Percentiles rank a stretch among this genome's conserved stretches.
Evolutionary conservation across 2,113 vertebrate species (phyloP).

Genomic region (Albula goreensis): DNA sequence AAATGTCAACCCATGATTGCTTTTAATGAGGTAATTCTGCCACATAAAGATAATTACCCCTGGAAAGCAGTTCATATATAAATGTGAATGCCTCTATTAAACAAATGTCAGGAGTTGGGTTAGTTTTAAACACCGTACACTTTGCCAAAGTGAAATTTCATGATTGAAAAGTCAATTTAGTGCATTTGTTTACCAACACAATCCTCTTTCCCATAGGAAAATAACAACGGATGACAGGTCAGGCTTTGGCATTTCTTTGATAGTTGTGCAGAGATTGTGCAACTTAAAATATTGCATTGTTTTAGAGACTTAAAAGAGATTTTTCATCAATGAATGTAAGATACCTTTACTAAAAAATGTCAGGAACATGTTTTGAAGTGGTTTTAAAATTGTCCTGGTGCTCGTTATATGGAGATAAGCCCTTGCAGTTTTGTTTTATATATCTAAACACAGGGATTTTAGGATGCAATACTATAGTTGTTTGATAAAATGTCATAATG

Average conservation of each 20-base stretch:
- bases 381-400: too few relatives aligned
- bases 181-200: background rate
- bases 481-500: too few relatives aligned
- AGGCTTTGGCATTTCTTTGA: background rate
- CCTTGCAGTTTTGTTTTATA: too few relatives aligned
- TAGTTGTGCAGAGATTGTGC: background rate
- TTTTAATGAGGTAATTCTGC: slow-evolving; percentile 36
- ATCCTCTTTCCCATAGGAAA: background rate
- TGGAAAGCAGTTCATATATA: slow-evolving; percentile 33
- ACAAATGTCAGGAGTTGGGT: slow-evolving; percentile 22
- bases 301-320: too few relatives aligned
- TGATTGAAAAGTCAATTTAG: slow-evolving; percentile 15
- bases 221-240: background rate
- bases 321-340: too few relatives aligned
- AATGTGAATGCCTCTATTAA: slow-evolving; percentile 36
- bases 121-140: slow-evolving; percentile 15
- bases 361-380: too few relatives aligned
- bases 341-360: too few relatives aligned
- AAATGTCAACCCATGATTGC: slow-evolving; percentile 33
- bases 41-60: slow-evolving; percentile 31
- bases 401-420: too few relatives aligned
- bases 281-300: too few relatives aligned
- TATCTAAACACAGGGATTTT: too few relatives aligned
- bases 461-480: too few relatives aligned
- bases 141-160: background rate